Evolutionary conservation across 2,888 invertebrate species (phyloP).

Genomic region (Halocaridina rubra): DNA sequence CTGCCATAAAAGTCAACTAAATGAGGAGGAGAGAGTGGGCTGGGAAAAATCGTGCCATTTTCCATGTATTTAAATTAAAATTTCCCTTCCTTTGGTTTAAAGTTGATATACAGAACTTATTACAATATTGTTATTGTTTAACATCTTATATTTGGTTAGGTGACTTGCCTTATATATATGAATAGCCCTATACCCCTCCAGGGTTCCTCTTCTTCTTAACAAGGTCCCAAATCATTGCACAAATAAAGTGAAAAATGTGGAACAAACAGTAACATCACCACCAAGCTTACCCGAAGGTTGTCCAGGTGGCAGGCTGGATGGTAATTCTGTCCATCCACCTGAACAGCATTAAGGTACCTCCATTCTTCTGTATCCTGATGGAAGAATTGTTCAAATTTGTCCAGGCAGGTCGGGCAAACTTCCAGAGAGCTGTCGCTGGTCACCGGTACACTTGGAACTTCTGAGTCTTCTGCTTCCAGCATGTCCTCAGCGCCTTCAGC

Average conservation of each 20-base stretch:
- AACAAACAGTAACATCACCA: not conserved
- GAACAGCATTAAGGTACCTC: constrained; percentile 85
- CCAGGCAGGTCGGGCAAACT: constrained; percentile 91
- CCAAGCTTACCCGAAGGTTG: constrained; percentile 74
- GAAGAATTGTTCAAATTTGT: constrained; percentile 94
- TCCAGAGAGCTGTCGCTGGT: constrained; percentile 76
- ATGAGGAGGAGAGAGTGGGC: no score
- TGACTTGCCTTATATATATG: no score
- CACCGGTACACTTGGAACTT: constrained; percentile 73
- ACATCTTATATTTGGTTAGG: no score
- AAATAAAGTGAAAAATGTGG: not conserved
- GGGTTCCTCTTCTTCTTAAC: no score
- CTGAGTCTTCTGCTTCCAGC: constrained; percentile 71
- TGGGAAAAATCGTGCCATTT: no score
- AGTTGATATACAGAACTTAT: no score
- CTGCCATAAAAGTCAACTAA: no score
- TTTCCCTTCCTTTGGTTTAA: no score
- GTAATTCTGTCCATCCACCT: constrained; percentile 79
- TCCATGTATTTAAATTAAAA: no score
- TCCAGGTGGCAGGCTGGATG: constrained; percentile 93
- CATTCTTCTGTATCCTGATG: constrained; percentile 98
- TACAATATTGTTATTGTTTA: no score
- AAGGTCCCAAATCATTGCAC: no score
- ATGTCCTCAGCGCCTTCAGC: constrained; percentile 67
- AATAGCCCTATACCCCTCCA: no score